Conservation (phyloP, 1,140 invertebrate genomes). For the Gyrodactylus salaris region DNA sequence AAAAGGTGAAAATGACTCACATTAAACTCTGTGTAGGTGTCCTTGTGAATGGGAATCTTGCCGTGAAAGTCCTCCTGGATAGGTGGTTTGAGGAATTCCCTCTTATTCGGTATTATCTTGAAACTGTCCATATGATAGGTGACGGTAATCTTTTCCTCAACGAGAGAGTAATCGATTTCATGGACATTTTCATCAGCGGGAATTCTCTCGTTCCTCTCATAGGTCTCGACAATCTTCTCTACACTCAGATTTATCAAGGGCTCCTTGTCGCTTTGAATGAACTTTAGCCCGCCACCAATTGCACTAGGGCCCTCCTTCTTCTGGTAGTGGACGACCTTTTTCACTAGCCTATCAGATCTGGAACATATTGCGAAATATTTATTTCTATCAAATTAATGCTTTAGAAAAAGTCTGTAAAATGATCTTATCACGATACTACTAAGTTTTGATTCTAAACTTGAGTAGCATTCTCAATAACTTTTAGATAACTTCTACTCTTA, state of each 20-base stretch:
- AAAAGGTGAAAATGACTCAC: too few relatives aligned
- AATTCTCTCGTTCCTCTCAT: slow-evolving; percentile 14
- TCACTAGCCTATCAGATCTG: background rate
- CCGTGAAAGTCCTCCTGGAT: slow-evolving; percentile 15
- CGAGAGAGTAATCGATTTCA: slow-evolving; percentile 16
- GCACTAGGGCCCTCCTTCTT: background rate
- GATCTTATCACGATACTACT: too few relatives aligned
- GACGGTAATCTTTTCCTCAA: slow-evolving; percentile 18
- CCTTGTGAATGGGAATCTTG: background rate
- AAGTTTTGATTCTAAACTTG: too few relatives aligned
- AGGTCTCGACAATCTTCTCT: slow-evolving; percentile 20
- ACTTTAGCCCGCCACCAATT: background rate
- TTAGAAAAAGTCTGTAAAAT: too few relatives aligned
- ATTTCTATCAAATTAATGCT: too few relatives aligned
- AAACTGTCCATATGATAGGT: slow-evolving; percentile 18
- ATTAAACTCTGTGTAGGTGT: background rate
- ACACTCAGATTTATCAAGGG: slow-evolving; percentile 8
- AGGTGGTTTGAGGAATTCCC: slow-evolving; percentile 19
- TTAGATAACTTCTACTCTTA: too few relatives aligned
- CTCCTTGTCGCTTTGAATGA: background rate
- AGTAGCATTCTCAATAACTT: too few relatives aligned
- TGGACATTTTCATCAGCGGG: slow-evolving; percentile 16
- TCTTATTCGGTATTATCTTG: slow-evolving; percentile 17
- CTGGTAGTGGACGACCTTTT: background rate
- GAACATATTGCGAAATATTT: too few relatives aligned